These are phyloP conservation scores for Silurus glanis DNA, from an alignment of 2,113 vertebrate species.

Conservation along the genomic window DNA sequence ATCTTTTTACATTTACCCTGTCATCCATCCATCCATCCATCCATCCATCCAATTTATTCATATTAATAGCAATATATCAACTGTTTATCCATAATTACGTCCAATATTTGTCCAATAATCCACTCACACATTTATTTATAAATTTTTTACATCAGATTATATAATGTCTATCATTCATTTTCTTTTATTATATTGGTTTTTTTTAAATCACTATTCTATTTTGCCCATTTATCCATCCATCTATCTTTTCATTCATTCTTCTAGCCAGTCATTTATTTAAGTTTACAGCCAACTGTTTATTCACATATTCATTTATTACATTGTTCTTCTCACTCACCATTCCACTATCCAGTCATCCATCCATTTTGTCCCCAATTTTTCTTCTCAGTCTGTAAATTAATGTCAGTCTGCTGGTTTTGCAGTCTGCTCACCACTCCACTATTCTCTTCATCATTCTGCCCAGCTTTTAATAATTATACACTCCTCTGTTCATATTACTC, in stretches of 20 bases:
- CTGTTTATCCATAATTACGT: too few species aligned
- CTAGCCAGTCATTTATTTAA: background rate
- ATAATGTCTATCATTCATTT: background rate
- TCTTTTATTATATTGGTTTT: background rate
- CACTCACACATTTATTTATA: background rate
- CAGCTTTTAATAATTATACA: slow-evolving; percentile 3
- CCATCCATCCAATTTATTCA: background rate
- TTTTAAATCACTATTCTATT: background rate
- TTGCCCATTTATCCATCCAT: background rate
- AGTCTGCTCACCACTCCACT: background rate
- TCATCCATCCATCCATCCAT: too few species aligned
- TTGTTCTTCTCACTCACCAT: background rate
- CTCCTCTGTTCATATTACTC: slow-evolving; percentile 3
- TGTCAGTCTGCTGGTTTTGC: slow-evolving; percentile 1
- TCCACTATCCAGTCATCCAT: slow-evolving; percentile 1
- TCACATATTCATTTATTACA: background rate
- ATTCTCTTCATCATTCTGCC: slow-evolving; percentile 10
- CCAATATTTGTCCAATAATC: background rate
- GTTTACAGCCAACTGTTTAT: background rate
- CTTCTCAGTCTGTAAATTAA: background rate
- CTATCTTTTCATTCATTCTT: background rate
- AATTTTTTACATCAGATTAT: background rate
- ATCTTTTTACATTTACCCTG: too few species aligned
- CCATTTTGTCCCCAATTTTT: background rate
- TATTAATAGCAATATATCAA: too few species aligned